Evolutionary conservation across 1,140 invertebrate species (phyloP).

Genomic region (Cyclargus thomasi): DNA sequence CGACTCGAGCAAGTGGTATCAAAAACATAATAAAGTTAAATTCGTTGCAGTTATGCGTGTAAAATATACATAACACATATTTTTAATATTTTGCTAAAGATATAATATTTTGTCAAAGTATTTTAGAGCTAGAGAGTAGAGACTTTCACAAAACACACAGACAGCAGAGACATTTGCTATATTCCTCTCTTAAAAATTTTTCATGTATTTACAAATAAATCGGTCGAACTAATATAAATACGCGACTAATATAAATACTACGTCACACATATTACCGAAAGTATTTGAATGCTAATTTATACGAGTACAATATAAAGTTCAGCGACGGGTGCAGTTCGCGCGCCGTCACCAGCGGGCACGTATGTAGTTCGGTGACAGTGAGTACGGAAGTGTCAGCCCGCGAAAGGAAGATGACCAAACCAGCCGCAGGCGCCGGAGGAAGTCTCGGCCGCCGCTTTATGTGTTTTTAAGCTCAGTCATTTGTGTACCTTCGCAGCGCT

Average conservation of each 20-base stretch:
- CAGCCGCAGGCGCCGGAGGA: constrained; percentile 46
- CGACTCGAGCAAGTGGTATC: too few relatives aligned
- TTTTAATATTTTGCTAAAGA: too few relatives aligned
- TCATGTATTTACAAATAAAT: neutral
- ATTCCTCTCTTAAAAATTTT: neutral
- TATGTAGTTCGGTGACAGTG: constrained; percentile 13
- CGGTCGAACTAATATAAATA: neutral
- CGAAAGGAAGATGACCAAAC: constrained; percentile 40
- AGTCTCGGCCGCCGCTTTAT: constrained; percentile 36
- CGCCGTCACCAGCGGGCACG: neutral
- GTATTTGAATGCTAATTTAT: constrained; percentile 43
- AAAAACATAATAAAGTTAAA: too few relatives aligned
- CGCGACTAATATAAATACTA: neutral
- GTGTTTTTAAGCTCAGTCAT: constrained; percentile 43
- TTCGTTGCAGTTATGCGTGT: too few relatives aligned
- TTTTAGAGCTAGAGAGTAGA: too few relatives aligned
- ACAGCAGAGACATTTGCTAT: too few relatives aligned
- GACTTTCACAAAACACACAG: too few relatives aligned
- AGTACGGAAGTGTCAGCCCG: constrained; percentile 29
- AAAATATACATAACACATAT: too few relatives aligned
- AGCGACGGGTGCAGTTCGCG: neutral
- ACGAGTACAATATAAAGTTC: constrained; percentile 24
- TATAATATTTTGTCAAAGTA: too few relatives aligned
- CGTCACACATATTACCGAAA: constrained; percentile 13
- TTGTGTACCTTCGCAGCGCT: constrained; percentile 45